Conservation (phyloP, 2,113 vertebrate species). For the Toxotes chatareus region DNA sequence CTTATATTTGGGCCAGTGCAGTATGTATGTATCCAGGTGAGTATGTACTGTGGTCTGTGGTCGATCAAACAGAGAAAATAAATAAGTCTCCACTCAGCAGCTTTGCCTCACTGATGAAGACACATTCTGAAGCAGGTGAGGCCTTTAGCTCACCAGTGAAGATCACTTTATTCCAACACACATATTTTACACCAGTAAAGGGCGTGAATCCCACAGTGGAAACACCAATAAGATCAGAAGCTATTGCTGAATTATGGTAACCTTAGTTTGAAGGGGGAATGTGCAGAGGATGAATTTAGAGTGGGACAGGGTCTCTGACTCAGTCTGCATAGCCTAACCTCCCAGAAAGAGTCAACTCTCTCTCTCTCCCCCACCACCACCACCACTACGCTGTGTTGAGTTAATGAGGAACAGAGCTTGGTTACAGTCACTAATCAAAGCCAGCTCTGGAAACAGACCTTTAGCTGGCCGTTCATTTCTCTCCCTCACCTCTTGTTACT, state of each 20-base stretch:
- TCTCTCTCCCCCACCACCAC: slow-evolving; percentile 26
- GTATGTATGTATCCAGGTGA: not conserved
- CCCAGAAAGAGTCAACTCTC: slow-evolving; percentile 31
- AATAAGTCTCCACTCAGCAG: slow-evolving; percentile 10
- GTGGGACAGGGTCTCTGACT: slow-evolving; percentile 26
- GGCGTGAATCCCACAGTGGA: slow-evolving; percentile 47
- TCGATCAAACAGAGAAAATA: slow-evolving; percentile 13
- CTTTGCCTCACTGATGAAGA: slow-evolving; percentile 49
- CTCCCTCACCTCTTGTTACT: slow-evolving; percentile 68
- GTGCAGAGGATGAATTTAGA: slow-evolving; percentile 31
- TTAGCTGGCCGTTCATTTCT: slow-evolving; percentile 69
- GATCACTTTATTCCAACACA: slow-evolving; percentile 55
- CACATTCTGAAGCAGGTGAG: slow-evolving; percentile 13
- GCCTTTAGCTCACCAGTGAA: slow-evolving; percentile 9
- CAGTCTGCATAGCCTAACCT: slow-evolving; percentile 20
- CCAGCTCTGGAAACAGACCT: slow-evolving; percentile 77
- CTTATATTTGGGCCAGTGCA: too few species aligned
- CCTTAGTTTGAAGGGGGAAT: slow-evolving; percentile 31
- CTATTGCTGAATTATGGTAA: slow-evolving; percentile 65
- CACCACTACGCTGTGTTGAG: slow-evolving; percentile 51
- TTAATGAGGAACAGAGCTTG: slow-evolving; percentile 76
- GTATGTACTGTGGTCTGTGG: not conserved
- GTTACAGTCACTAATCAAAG: slow-evolving; percentile 77
- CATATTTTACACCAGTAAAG: slow-evolving; percentile 50
- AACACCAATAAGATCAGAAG: slow-evolving; percentile 59